Conservation (phyloP, 2,797 vertebrate genomes). For the Falco peregrinus region DNA sequence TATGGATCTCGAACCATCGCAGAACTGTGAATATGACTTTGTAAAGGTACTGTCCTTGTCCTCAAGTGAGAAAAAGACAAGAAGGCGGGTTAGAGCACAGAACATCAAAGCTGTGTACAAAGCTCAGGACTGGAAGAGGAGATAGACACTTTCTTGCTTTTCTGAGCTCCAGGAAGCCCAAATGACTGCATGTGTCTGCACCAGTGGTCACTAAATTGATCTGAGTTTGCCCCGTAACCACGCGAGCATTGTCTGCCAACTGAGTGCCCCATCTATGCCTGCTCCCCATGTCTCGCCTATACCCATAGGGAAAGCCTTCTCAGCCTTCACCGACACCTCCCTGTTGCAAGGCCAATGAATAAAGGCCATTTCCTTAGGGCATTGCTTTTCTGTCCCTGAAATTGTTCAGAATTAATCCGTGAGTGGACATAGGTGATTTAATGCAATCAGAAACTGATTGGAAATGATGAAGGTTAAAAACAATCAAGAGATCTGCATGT, state of each 20-base stretch:
- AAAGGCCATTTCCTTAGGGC: neutral
- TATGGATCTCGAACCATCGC: conserved; percentile 88
- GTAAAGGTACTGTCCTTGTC: conserved; percentile 79
- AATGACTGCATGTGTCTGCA: neutral
- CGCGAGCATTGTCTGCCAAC: neutral
- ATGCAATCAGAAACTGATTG: neutral
- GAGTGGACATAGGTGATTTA: neutral
- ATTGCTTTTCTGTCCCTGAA: neutral
- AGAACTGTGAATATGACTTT: conserved; percentile 85
- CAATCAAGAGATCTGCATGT: neutral
- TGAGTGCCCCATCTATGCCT: neutral
- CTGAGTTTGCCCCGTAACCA: neutral
- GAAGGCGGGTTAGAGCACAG: neutral
- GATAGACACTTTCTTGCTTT: neutral
- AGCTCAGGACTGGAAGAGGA: neutral
- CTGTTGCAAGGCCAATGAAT: neutral
- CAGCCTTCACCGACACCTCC: neutral
- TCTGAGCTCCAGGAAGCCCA: neutral
- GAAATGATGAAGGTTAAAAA: neutral
- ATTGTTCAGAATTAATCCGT: neutral
- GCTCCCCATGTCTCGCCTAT: neutral
- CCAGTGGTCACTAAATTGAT: neutral
- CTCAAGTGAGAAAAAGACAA: neutral
- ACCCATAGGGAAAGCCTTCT: neutral
- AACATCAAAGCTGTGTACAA: neutral